Base-by-base conservation (phyloP, 2,888 invertebrate species). In the Chouioia cunea region DNA sequence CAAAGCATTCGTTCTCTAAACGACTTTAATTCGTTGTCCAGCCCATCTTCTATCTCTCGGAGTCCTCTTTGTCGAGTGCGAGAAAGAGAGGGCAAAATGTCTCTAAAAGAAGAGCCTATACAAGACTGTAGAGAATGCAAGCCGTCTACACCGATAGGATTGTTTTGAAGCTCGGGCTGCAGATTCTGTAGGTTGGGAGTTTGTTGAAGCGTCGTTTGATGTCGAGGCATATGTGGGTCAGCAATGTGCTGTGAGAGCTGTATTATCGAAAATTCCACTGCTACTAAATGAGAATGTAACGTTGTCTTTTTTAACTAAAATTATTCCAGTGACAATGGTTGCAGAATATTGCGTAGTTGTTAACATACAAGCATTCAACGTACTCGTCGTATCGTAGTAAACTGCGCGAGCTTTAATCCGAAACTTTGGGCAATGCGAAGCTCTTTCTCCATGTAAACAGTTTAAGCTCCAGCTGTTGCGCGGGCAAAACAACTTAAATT, bases 81-180 rank as follows among this genome's bases (percentile, higher is more conserved):
- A 36, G 36, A 36, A 12, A 36, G 36, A 36, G 36, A 36, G 36
- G 2, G 18, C 16, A 43, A 52, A 27, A 50, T 20, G 50, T 50
- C 52, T 53, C 43, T 27, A 14, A 16, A 27, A 20, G 4, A 60
- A 50, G 36, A n/a, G 53, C 64, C 48, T 56, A n/a, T n/a, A n/a
- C n/a, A 10, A 36, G 6, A 6, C 36, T 10, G 10, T 6, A 36
- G 36, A 36, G 57, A 65, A 65, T 57, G 50, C 57, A 50, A 36
- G 36, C 36, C 27, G 47, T 18, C 52, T n/a, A 47, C 47, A 27
- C 46, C 57, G 57, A 65, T 57, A 65, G 65, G 65, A 57, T 65
- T 65, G 65, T 65, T 57, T 65, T n/a, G n/a, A n/a, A n/a, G n/a
- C 43, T 57, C 22, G 8, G 44, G 52, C 48, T 16, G 18, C 50